Conservation (phyloP, 2,888 invertebrate species). For the Marasmarcha lunaedactyla region DNA sequence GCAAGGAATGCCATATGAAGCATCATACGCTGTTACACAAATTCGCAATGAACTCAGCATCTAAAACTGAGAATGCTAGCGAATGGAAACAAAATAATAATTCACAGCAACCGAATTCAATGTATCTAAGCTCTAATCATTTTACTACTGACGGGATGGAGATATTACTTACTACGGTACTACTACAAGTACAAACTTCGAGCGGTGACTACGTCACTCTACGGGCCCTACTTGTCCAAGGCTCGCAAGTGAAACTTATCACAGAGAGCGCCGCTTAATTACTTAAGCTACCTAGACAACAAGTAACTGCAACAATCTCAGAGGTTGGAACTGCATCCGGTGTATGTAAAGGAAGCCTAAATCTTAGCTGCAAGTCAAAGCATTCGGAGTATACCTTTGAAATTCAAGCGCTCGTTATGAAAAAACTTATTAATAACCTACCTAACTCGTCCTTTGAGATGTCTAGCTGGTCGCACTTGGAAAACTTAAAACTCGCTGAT, state of each 20-base stretch:
- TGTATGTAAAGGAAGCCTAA: slow-evolving; percentile 4
- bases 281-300: neutral
- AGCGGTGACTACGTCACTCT: neutral
- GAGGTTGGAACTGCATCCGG: slow-evolving; percentile 2
- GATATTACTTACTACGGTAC: slow-evolving; percentile 4
- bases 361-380: slow-evolving; percentile 1
- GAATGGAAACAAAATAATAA: neutral
- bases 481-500: slow-evolving; percentile 4
- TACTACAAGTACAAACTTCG: neutral
- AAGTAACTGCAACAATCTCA: neutral
- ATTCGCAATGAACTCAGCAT: neutral
- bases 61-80: neutral
- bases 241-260: slow-evolving; percentile 3
- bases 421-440: slow-evolving; percentile 4
- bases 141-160: neutral
- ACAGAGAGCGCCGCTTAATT: slow-evolving; percentile 4
- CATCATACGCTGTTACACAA: slow-evolving; percentile 3
- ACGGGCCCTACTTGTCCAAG: slow-evolving; percentile 1
- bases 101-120: neutral
- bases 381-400: slow-evolving; percentile 3
- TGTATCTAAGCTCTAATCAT: neutral
- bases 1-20: slow-evolving; percentile 7
- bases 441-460: slow-evolving; percentile 3
- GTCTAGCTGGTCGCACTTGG: neutral
- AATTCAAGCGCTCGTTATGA: slow-evolving; percentile 4